Evolutionary conservation across 2,888 invertebrate species (phyloP).

Genomic region (Thera obeliscata): DNA sequence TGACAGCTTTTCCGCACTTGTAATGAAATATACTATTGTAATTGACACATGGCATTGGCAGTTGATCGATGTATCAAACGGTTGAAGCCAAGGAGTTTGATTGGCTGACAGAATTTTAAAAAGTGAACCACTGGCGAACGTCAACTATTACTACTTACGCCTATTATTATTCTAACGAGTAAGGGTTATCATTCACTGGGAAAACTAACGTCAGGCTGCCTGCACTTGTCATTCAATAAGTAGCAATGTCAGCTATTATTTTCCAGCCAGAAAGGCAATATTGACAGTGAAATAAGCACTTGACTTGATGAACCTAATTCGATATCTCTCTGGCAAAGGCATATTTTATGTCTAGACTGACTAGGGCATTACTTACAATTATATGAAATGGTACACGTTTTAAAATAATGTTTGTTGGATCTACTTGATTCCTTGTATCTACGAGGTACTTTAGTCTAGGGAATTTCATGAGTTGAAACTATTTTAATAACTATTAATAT

Average conservation of each 20-base stretch:
- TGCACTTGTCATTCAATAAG: conserved; percentile 20
- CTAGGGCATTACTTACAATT: conserved; percentile 17
- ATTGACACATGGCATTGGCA: conserved; percentile 24
- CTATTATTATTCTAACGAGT: no score
- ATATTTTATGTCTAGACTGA: conserved; percentile 22
- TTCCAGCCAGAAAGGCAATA: conserved; percentile 23
- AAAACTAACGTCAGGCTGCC: conserved; percentile 10
- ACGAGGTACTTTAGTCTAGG: not conserved
- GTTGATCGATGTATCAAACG: conserved; percentile 5
- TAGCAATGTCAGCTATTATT: conserved; percentile 22
- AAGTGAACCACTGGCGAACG: not conserved
- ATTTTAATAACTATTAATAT: conserved; percentile 19
- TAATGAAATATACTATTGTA: no score
- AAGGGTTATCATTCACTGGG: not conserved
- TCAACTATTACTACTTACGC: no score
- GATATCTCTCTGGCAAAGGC: conserved; percentile 13
- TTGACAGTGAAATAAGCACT: conserved; percentile 34
- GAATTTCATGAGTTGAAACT: conserved; percentile 17
- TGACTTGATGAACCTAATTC: conserved; percentile 28
- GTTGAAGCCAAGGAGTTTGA: not conserved
- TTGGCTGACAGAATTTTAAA: not conserved
- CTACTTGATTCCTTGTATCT: conserved; percentile 4
- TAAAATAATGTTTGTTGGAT: not conserved
- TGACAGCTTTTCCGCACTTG: no score
- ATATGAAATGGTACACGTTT: not conserved